Evolutionary conservation across 2,113 vertebrate genomes (phyloP).

Genomic region (Gavialis gangeticus): DNA sequence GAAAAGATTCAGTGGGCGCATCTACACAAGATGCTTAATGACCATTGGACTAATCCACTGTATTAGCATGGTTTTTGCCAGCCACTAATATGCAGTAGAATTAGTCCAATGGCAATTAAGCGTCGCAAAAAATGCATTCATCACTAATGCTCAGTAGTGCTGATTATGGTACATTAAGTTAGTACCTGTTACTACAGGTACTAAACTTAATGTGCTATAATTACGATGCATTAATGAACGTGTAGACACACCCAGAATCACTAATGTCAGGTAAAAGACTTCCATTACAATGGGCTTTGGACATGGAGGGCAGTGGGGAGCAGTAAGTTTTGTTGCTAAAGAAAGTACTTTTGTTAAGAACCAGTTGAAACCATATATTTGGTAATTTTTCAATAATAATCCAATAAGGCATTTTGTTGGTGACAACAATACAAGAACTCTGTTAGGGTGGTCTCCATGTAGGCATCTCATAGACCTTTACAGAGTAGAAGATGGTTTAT

Average conservation of each 20-base stretch:
- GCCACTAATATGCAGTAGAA: too few species aligned
- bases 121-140: too few species aligned
- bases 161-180: too few species aligned
- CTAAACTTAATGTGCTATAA: too few species aligned
- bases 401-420: background rate
- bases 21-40: too few species aligned
- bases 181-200: too few species aligned
- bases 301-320: background rate
- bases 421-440: background rate
- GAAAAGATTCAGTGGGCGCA: background rate
- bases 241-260: background rate
- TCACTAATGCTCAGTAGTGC: too few species aligned
- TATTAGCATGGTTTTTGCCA: too few species aligned
- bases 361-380: background rate
- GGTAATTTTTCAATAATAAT: background rate
- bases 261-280: background rate
- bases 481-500: background rate
- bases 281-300: background rate
- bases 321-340: background rate
- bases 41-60: too few species aligned
- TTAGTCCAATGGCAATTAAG: too few species aligned
- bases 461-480: background rate
- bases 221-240: too few species aligned
- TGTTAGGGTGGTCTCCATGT: background rate
- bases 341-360: background rate